Conservation (phyloP, 2,888 invertebrate genomes). For the Nudaria mundana region DNA sequence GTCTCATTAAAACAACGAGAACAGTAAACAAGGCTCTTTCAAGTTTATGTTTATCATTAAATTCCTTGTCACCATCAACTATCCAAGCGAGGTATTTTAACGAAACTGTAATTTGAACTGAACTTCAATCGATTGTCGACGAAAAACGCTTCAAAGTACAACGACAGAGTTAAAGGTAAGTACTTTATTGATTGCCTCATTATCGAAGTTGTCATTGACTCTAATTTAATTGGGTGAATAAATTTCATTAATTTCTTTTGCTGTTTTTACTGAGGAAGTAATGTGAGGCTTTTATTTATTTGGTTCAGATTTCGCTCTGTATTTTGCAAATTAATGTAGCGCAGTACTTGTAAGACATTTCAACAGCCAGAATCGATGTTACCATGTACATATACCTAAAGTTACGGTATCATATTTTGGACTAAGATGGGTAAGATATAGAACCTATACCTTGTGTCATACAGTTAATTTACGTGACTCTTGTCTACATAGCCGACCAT, state of each 20-base stretch:
- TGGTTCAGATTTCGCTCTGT: slow-evolving; percentile 48
- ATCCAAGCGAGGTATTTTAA: slow-evolving; percentile 59
- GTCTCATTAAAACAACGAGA: slow-evolving; percentile 58
- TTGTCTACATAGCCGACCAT: no score
- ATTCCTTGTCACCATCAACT: slow-evolving; percentile 45
- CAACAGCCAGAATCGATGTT: no score
- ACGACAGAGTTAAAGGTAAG: slow-evolving; percentile 43
- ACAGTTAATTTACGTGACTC: no score
- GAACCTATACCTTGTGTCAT: no score
- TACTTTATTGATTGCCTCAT: slow-evolving; percentile 60
- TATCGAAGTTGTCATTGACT: slow-evolving; percentile 47
- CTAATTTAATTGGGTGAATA: slow-evolving; percentile 68
- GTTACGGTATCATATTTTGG: no score
- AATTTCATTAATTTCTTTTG: slow-evolving; percentile 52
- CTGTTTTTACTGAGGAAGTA: slow-evolving; percentile 16
- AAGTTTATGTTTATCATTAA: slow-evolving; percentile 68
- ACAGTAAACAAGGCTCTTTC: slow-evolving; percentile 48
- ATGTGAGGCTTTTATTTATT: slow-evolving; percentile 36
- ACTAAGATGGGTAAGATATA: no score
- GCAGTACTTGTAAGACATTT: slow-evolving; percentile 39
- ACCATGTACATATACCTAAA: no score
- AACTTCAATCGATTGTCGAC: slow-evolving; percentile 50
- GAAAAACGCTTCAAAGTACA: slow-evolving; percentile 38
- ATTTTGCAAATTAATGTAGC: slow-evolving; percentile 59
- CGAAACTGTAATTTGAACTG: slow-evolving; percentile 64